Base-by-base conservation (phyloP, 2,888 invertebrate genomes). In the Tyria jacobaeae region DNA sequence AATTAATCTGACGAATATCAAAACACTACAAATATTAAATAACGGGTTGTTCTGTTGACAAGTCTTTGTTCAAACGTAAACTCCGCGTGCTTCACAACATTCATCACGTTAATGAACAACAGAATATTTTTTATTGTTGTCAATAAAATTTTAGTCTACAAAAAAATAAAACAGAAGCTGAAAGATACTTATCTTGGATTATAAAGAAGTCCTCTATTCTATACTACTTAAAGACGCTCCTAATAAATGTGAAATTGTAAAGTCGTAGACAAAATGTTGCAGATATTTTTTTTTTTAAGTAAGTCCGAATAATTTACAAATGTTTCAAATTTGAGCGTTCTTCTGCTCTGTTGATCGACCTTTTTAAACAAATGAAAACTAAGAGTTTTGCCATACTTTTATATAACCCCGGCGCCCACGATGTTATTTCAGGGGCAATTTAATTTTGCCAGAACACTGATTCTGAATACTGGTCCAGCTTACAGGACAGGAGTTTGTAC, bases 301-400 rank as follows among this genome's bases (percentile, higher is more conserved):
- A 12, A 12, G 21, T 21, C 3, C 21, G 17, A 1, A 17, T 12
- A 3, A 44, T 5, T 12, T 44, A 44, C 21, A 44, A 44, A 21
- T 35, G 12, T 12, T 35, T 35, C 35, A 35, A 35, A 35, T 44
- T 21, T 27, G 1, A 4, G 12, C 10, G 17, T 44, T 17, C 12
- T 12, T 44, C 12, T 21, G 12, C 10, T 44, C 4, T 10, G 44
- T 44, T 44, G 21, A 44, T 44, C 4, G 12, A 1, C 21, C n/a
- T n/a, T n/a, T n/a, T n/a, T n/a, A n/a, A n/a, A n/a, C n/a, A n/a
- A n/a, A n/a, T n/a, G n/a, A n/a, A n/a, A n/a, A 17, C 41, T 17
- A 17, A 7, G 21, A 41, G 57, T 59, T 64, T 73, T 65, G 66
- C 53, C 60, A 64, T 57, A 60, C 44, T 35, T 73, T 58, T 17